phyloP scores from a whole-genome alignment of 2,888 invertebrate genomes.

The Eugnorisma glareosa region DNA sequence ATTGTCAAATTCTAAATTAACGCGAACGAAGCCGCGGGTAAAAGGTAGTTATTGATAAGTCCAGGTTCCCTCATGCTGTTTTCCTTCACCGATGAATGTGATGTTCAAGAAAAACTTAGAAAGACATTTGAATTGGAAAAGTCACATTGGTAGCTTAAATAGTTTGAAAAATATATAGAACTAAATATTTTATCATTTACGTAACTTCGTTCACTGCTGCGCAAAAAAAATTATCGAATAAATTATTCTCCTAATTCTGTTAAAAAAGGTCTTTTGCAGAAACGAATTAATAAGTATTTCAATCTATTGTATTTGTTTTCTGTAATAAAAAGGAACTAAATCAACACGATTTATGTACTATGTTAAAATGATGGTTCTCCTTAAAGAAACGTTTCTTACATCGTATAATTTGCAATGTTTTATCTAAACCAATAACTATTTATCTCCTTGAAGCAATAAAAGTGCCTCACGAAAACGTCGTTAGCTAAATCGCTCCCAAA shows the following conservation, averaged over 20 bases:
- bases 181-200: not conserved
- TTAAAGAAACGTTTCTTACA: not conserved
- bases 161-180: not conserved
- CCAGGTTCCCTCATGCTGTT: too few species aligned
- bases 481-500: slow-evolving; percentile 38
- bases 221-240: not conserved
- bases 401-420: slow-evolving; percentile 29
- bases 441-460: slow-evolving; percentile 49
- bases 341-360: not conserved
- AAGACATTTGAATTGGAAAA: too few species aligned
- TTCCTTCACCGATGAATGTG: too few species aligned
- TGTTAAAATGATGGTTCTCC: not conserved
- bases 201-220: not conserved
- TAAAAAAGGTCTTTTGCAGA: not conserved
- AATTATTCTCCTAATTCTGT: not conserved
- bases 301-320: not conserved
- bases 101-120: too few species aligned
- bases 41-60: too few species aligned
- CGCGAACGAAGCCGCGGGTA: too few species aligned
- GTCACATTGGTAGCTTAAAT: too few species aligned
- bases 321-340: not conserved
- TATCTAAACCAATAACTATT: slow-evolving; percentile 51
- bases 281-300: not conserved
- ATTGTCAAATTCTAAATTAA: too few species aligned
- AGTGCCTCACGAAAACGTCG: slow-evolving; percentile 27